Evolutionary conservation across 1,140 invertebrate species (phyloP), one percentile per base, ranked within the genome.

Genomic region (Gonioctena quinquepunctata): DNA sequence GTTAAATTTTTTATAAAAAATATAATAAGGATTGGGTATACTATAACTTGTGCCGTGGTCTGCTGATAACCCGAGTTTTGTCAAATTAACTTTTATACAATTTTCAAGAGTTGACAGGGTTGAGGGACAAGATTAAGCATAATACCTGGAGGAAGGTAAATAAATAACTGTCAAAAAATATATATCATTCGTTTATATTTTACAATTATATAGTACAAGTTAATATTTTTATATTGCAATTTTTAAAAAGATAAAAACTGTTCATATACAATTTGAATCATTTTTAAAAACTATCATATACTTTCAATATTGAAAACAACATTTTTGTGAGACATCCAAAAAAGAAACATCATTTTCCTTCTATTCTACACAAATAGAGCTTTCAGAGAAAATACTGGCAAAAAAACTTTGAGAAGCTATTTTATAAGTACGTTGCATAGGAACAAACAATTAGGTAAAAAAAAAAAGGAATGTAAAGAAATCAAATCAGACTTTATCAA

Each of bases 181-280:
- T 48, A 67, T 68, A 69, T 74, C 69, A 74, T 74, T 70, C 72
- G 73, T 75, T 75, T 75, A 75, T 75, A 75, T 72, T 66, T 75
- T 75, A 75, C 73, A 75, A 50, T 70, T 72, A 75, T 75, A 75
- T 70, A 68, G 64, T 75, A 75, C 73, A 75, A 75, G 62, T 66
- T 74, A 56, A 66, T 27, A 16, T 65, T 61, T 42, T 22, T 33
- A 75, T 70, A 75, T 75, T 57, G 56, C 73, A 70, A 75, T 67
- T 75, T 75, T 72, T 70, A 75, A 75, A 75, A 64, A 70, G 26
- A 60, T 68, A 59, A 50, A 66, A 70, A 72, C 65, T 60, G 49
- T 56, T 50, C 59, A 61, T 68, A 59, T 70, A 75, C 73, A 75
- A 73, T 63, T 63, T 22, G 66, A 65, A 69, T 63, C 52, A 28